Percentiles rank a stretch among this genome's conserved stretches.
Conservation (phyloP, 2,113 vertebrate species). For the Coregonus clupeaformis region DNA sequence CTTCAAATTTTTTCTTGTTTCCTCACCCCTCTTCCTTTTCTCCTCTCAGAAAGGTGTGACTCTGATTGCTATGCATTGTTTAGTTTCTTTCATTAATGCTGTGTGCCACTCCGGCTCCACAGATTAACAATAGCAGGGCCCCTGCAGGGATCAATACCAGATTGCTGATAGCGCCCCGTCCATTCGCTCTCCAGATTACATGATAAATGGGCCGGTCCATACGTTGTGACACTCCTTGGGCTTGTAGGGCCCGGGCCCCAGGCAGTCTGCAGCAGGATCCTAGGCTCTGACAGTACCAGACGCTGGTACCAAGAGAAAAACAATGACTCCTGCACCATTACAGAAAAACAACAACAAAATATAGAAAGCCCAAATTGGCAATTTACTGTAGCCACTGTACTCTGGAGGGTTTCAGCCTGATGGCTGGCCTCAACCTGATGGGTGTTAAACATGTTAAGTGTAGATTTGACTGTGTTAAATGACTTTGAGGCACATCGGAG, state of each 20-base stretch:
- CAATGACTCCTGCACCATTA: conserved; percentile 40
- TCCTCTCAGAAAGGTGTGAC: conserved; percentile 49
- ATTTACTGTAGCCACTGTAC: conserved; percentile 60
- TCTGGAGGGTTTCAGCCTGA: conserved; percentile 32
- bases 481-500: not conserved
- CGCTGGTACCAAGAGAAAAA: conserved; percentile 39
- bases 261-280: conserved; percentile 49
- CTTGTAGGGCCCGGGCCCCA: conserved; percentile 72
- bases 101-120: conserved; percentile 86
- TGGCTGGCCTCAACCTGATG: conserved; percentile 49
- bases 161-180: conserved; percentile 98
- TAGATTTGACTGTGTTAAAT: not conserved
- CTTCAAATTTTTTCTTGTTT: conserved; percentile 13
- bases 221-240: conserved; percentile 85
- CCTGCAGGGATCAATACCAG: conserved; percentile 93
- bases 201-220: conserved; percentile 96
- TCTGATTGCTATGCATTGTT: conserved; percentile 94
- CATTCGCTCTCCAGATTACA: conserved; percentile 93
- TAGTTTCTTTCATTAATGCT: conserved; percentile 97
- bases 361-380: conserved; percentile 65
- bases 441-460: conserved; percentile 26
- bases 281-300: conserved; percentile 36
- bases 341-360: conserved; percentile 56
- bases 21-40: conserved; percentile 29
- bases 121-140: conserved; percentile 95